Conservation (phyloP, 2,888 invertebrate species). For the Escarpia spicata region DNA sequence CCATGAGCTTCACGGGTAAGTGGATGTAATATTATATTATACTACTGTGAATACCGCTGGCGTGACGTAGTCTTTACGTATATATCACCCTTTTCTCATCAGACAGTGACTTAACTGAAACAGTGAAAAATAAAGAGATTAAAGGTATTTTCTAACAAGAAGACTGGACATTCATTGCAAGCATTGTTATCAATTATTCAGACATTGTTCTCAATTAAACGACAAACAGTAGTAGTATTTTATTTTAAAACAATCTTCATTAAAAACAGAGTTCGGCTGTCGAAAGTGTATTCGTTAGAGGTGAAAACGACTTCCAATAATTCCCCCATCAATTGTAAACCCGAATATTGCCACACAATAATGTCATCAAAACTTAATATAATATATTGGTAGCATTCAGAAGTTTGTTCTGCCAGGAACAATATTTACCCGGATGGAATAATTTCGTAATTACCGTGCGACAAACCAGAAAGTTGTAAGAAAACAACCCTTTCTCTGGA, state of each 20-base stretch:
- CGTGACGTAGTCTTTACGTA: not conserved
- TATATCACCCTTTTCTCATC: not conserved
- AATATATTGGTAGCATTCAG: not conserved
- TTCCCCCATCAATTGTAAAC: not conserved
- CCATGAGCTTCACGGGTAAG: conserved; percentile 56
- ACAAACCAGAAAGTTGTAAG: not conserved
- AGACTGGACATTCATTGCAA: not conserved
- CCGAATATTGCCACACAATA: not conserved
- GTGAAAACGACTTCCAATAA: no score
- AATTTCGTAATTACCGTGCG: not conserved
- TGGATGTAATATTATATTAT: conserved; percentile 23
- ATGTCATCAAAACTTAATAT: not conserved
- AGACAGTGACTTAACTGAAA: not conserved
- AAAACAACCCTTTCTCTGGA: not conserved
- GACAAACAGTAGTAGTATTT: not conserved
- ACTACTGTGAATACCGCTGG: not conserved
- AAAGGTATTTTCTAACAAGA: not conserved
- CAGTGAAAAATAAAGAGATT: not conserved
- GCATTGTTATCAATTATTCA: no score
- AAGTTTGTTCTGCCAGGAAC: not conserved
- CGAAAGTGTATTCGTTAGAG: not conserved
- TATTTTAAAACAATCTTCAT: not conserved
- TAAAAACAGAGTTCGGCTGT: not conserved
- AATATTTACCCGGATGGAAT: no score
- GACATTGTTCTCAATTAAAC: no score